These are phyloP conservation scores for Lumbricus terrestris DNA, from an alignment of 2,888 invertebrate species.

Conservation along the genomic window DNA sequence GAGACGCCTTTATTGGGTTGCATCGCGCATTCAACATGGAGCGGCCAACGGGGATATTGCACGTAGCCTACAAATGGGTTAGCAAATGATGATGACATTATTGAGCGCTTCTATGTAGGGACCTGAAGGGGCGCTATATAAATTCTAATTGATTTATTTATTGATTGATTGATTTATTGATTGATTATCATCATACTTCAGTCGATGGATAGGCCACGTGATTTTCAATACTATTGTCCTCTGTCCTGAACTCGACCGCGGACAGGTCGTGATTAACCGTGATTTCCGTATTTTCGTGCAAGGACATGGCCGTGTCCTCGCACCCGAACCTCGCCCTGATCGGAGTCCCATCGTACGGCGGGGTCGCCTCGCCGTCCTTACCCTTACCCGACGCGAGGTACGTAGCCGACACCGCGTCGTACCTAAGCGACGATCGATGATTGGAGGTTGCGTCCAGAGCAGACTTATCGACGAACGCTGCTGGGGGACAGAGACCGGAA, in stretches of 20 bases:
- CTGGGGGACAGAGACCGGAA: neutral
- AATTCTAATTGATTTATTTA: neutral
- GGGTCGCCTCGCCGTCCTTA: neutral
- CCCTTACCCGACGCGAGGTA: neutral
- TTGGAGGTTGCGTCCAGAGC: neutral
- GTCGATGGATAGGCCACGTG: neutral
- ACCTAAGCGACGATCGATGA: neutral
- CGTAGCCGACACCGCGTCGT: neutral
- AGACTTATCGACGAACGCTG: neutral
- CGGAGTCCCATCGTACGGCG: neutral
- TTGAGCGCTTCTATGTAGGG: no score
- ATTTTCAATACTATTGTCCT: neutral
- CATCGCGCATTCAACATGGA: no score
- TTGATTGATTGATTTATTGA: no score
- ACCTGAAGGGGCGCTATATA: neutral
- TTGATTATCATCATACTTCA: neutral
- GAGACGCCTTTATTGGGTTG: neutral
- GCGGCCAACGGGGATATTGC: no score
- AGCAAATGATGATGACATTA: no score
- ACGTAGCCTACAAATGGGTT: no score
- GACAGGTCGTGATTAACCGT: neutral
- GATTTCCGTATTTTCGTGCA: neutral
- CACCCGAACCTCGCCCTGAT: conserved; percentile 7
- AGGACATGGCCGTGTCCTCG: neutral
- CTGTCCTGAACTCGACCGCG: neutral